phyloP scores from a whole-genome alignment of 2,888 invertebrate genomes.

The Ectobius pallidus region DNA sequence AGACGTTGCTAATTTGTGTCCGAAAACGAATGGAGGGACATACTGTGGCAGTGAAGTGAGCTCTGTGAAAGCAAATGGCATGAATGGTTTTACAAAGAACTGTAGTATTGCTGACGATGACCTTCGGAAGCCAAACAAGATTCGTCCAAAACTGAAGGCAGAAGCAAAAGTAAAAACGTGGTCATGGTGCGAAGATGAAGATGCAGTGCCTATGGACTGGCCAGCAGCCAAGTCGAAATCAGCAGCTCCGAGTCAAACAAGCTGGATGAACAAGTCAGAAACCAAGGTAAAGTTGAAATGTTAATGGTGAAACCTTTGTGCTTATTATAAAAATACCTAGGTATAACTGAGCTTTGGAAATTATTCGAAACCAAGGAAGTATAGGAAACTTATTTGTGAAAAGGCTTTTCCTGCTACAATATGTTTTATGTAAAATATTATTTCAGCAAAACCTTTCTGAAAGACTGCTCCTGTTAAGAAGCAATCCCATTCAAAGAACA shows the following conservation, averaged over 20 bases:
- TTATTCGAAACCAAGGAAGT: too few species aligned
- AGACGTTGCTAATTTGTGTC: neutral
- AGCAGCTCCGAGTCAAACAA: neutral
- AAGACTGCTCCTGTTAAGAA: too few species aligned
- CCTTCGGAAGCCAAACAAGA: conserved; percentile 58
- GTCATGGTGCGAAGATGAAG: conserved; percentile 61
- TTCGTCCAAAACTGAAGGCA: conserved; percentile 74
- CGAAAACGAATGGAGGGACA: neutral
- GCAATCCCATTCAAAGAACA: too few species aligned
- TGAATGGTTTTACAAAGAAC: conserved; percentile 9
- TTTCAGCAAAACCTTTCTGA: too few species aligned
- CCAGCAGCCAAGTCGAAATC: conserved; percentile 1
- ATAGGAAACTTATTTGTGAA: too few species aligned
- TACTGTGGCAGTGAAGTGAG: neutral
- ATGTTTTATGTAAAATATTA: too few species aligned
- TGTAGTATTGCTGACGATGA: neutral
- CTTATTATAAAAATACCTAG: neutral
- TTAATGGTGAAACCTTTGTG: too few species aligned
- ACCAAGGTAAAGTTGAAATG: conserved; percentile 38
- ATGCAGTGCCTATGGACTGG: conserved; percentile 58
- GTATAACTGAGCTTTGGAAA: too few species aligned
- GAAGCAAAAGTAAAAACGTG: conserved; percentile 65
- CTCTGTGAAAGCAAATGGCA: neutral
- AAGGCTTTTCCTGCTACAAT: too few species aligned
- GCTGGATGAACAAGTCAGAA: conserved; percentile 8